These are phyloP conservation scores for Yponomeuta evonymella DNA, from an alignment of 2,888 invertebrate species.

Conservation along the genomic window DNA sequence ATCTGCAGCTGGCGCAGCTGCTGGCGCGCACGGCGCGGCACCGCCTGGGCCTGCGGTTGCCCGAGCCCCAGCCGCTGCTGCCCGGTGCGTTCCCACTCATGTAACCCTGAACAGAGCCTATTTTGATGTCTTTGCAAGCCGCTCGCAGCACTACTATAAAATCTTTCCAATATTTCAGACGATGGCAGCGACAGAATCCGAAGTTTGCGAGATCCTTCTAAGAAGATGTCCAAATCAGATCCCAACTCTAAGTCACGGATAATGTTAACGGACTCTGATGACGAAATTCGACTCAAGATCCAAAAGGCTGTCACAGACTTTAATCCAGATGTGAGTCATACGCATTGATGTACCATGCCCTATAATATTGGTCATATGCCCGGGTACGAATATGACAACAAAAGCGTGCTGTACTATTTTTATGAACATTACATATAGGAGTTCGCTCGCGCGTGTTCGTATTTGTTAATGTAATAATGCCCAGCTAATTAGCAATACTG, in stretches of 20 bases:
- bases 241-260: conserved; percentile 85
- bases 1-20: conserved; percentile 88
- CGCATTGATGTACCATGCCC: no score
- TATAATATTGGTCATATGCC: no score
- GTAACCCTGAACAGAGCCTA: not conserved
- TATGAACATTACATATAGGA: no score
- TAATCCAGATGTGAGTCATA: conserved; percentile 77
- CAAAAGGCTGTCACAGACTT: conserved; percentile 95
- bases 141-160: not conserved
- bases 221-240: conserved; percentile 99
- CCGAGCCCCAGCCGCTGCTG: conserved; percentile 81
- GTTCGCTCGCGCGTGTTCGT: no score
- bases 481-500: no score
- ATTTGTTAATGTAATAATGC: no score
- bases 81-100: conserved; percentile 55
- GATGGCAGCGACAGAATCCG: conserved; percentile 80
- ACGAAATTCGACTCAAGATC: conserved; percentile 60
- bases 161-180: conserved; percentile 24
- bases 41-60: conserved; percentile 86
- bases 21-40: conserved; percentile 88
- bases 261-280: conserved; percentile 81
- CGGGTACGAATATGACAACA: no score
- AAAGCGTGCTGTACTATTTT: no score
- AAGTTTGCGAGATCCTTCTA: conserved; percentile 89
- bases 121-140: not conserved